These are phyloP conservation scores for Sarcophaga bullata DNA, from an alignment of 1,140 invertebrate species.

Conservation along the genomic window DNA sequence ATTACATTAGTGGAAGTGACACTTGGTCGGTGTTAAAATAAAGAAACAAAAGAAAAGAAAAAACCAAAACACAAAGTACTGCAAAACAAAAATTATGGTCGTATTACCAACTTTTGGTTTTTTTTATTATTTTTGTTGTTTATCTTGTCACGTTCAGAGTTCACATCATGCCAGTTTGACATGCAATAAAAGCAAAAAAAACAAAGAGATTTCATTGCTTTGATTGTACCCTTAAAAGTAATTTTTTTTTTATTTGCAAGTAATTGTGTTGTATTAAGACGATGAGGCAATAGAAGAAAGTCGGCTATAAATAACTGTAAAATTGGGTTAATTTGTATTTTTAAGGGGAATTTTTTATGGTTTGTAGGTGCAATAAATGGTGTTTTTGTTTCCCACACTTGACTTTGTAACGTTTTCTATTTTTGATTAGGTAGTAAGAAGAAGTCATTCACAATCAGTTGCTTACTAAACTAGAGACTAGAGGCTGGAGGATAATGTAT, in stretches of 20 bases:
- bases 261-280: not conserved
- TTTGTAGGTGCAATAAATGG: no score
- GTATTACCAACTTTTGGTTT: not conserved
- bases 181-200: not conserved
- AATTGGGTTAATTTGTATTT: constrained; percentile 2
- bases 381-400: no score
- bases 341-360: not conserved
- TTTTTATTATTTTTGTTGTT: not conserved
- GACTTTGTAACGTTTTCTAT: no score
- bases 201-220: not conserved
- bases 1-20: not conserved
- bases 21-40: constrained; percentile 3
- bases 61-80: not conserved
- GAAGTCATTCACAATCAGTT: no score
- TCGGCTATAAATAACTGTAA: constrained; percentile 6
- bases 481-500: no score
- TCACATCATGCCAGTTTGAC: constrained; percentile 14
- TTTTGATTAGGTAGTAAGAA: no score
- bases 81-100: not conserved
- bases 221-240: not conserved
- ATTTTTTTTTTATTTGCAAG: not conserved
- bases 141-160: constrained; percentile 26
- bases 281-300: not conserved
- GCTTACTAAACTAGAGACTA: no score
- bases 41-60: not conserved